Evolutionary conservation across 2,113 vertebrate genomes (phyloP).

Genomic region (Peromyscus maniculatus): DNA sequence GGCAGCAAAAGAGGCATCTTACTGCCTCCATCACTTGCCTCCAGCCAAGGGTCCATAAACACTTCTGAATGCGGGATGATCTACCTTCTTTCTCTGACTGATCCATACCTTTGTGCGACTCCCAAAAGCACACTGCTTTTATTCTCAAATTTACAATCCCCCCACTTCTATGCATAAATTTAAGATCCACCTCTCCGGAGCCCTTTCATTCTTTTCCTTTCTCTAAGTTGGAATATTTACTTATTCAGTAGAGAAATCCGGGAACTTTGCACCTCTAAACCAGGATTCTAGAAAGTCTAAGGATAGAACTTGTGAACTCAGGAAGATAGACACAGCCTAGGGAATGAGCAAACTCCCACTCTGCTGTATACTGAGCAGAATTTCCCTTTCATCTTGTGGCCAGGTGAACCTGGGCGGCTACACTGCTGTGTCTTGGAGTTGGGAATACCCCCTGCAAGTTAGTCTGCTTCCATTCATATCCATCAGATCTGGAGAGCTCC

Average conservation of each 20-base stretch:
- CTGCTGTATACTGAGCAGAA: too few relatives aligned
- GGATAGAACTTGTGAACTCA: slow-evolving; percentile 18
- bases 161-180: neutral
- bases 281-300: neutral
- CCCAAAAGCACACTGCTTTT: neutral
- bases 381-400: neutral
- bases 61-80: fast-evolving
- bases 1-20: neutral
- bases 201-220: neutral
- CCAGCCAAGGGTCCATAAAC: neutral
- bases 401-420: neutral
- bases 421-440: fast-evolving
- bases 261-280: neutral
- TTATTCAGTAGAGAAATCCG: neutral
- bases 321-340: neutral
- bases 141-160: neutral
- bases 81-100: neutral
- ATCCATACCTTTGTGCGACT: neutral
- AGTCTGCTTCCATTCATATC: fast-evolving
- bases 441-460: fast-evolving
- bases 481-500: neutral
- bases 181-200: too few relatives aligned
- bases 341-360: neutral
- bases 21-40: neutral
- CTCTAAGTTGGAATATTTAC: neutral